Percentiles rank a stretch among this genome's conserved stretches.
These are phyloP conservation scores for Corvus cornix DNA, from an alignment of 2,113 vertebrate species.

Conservation along the genomic window DNA sequence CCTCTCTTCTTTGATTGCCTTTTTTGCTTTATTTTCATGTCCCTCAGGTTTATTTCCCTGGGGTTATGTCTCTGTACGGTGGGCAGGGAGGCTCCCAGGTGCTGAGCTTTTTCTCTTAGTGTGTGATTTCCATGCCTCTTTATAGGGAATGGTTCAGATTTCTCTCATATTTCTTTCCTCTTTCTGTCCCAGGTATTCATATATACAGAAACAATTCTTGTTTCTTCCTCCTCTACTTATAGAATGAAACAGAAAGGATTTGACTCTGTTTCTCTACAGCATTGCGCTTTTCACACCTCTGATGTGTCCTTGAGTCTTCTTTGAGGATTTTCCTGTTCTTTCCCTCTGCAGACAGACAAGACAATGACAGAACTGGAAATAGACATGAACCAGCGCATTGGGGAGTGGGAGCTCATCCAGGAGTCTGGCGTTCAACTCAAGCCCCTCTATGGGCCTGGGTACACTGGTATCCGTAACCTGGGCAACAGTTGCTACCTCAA, in stretches of 20 bases:
- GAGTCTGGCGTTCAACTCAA: conserved; percentile 91
- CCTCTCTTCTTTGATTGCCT: not conserved
- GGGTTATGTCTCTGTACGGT: not conserved
- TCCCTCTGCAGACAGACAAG: conserved; percentile 86
- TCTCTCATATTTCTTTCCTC: not conserved
- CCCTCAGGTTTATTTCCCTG: not conserved
- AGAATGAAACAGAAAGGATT: not conserved
- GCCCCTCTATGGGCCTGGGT: conserved; percentile 89
- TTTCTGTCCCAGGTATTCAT: not conserved
- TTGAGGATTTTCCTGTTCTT: not conserved
- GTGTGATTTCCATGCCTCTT: not conserved
- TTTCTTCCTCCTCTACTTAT: not conserved
- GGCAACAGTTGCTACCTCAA: conserved; percentile 99
- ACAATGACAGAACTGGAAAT: conserved; percentile 99
- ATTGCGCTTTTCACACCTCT: not conserved
- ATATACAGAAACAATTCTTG: not conserved
- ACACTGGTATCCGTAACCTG: conserved; percentile 96
- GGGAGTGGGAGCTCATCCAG: conserved; percentile 98
- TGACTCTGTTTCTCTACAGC: not conserved
- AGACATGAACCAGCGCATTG: conserved; percentile 96
- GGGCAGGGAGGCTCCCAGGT: not conserved
- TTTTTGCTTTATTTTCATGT: not conserved
- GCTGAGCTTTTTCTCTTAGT: not conserved
- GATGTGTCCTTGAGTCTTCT: not conserved
- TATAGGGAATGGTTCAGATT: not conserved